A percentile compares a stretch with the other conserved stretches of the same genome.
Conservation (phyloP, 2,888 invertebrate genomes). For the Drosophila demipolita region DNA sequence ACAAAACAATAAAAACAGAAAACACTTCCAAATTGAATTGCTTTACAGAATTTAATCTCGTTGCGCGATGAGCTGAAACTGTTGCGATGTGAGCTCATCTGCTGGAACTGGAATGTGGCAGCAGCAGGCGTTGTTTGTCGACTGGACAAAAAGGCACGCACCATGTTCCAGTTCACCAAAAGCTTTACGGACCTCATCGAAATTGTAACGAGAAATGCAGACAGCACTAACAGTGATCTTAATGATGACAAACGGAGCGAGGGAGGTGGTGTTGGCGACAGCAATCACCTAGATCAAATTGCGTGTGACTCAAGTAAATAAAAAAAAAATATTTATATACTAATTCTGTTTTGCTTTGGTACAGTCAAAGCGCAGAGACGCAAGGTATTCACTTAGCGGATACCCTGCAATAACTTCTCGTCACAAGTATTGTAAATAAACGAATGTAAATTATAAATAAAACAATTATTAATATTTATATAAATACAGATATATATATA, state of each 20-base stretch:
- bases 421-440: background rate
- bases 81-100: constrained; percentile 86
- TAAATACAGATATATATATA: background rate
- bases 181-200: constrained; percentile 70
- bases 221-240: background rate
- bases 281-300: constrained; percentile 38
- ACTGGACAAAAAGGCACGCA: constrained; percentile 66
- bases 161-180: constrained; percentile 77
- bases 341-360: constrained; percentile 36
- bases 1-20: background rate
- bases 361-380: constrained; percentile 27
- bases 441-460: background rate
- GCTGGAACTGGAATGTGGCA: constrained; percentile 86
- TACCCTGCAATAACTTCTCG: constrained; percentile 7
- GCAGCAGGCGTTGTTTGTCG: constrained; percentile 83
- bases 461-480: background rate
- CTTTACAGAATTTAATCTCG: constrained; percentile 86
- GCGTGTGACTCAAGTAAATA: constrained; percentile 28
- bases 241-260: background rate
- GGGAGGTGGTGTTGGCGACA: constrained; percentile 1
- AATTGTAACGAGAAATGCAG: constrained; percentile 19
- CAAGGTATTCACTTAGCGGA: constrained; percentile 4
- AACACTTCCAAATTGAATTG: background rate
- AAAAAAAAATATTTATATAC: background rate
- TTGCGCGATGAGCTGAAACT: constrained; percentile 86